A percentile compares a stretch with the other conserved stretches of the same genome.
phyloP scores from a whole-genome alignment of 2,888 invertebrate species.

The Lydus trimaculatus region DNA sequence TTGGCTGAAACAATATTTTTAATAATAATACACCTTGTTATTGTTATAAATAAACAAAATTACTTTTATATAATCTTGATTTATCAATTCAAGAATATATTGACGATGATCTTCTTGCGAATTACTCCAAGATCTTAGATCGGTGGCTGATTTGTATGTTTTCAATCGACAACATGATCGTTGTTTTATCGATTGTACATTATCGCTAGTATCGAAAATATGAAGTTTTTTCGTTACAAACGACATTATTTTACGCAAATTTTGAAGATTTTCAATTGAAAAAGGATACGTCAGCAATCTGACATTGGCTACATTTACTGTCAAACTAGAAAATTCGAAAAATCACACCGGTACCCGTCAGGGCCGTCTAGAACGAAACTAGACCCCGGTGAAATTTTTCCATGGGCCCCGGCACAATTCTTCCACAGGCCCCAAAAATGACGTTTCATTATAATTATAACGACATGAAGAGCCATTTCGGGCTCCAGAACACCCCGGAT shows the following conservation, averaged over 20 bases:
- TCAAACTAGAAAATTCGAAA: too few species aligned
- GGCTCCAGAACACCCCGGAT: too few species aligned
- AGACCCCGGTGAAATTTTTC: too few species aligned
- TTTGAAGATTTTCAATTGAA: not conserved
- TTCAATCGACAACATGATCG: conserved; percentile 65
- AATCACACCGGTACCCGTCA: too few species aligned
- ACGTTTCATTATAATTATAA: too few species aligned
- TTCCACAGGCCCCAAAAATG: too few species aligned
- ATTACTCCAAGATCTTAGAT: conserved; percentile 67
- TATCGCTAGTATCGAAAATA: conserved; percentile 52
- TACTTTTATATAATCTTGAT: conserved; percentile 41
- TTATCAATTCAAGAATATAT: conserved; percentile 66
- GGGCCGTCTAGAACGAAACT: too few species aligned
- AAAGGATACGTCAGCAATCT: too few species aligned
- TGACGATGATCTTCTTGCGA: conserved; percentile 65
- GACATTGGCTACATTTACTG: too few species aligned
- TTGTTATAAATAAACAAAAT: not conserved
- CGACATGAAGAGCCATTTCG: too few species aligned
- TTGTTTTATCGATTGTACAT: conserved; percentile 59
- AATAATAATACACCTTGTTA: not conserved
- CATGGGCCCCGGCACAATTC: too few species aligned
- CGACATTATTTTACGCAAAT: conserved; percentile 36
- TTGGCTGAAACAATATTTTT: not conserved
- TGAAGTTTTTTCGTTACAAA: conserved; percentile 50
- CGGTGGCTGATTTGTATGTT: conserved; percentile 65